A percentile compares a stretch with the other conserved stretches of the same genome.
Evolutionary conservation across 1,140 invertebrate species (phyloP).

Genomic region (Microvelia longipes): DNA sequence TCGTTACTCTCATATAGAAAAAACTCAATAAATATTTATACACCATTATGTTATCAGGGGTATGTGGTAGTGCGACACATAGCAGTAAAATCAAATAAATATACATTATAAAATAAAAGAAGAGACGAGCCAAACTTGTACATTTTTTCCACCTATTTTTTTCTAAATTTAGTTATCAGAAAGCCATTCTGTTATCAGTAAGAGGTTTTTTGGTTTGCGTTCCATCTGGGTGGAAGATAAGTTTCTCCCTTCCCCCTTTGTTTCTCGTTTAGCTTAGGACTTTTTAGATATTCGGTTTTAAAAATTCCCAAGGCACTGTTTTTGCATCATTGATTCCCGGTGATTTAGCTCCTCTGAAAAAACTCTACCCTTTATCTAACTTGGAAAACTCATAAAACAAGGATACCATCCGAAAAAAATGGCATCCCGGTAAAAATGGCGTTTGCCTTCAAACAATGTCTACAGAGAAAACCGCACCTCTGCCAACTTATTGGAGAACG

Average conservation of each 20-base stretch:
- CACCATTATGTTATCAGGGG: too few relatives aligned
- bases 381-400: not conserved
- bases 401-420: not conserved
- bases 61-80: too few relatives aligned
- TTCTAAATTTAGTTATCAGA: not conserved
- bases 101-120: too few relatives aligned
- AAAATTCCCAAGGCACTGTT: not conserved
- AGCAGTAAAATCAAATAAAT: too few relatives aligned
- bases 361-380: not conserved
- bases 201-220: not conserved
- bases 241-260: not conserved
- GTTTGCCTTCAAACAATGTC: too few relatives aligned
- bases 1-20: too few relatives aligned
- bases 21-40: too few relatives aligned
- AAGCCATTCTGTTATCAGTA: not conserved
- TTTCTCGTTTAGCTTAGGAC: too few relatives aligned
- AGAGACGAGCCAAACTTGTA: too few relatives aligned
- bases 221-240: not conserved
- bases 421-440: not conserved
- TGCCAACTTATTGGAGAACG: not conserved
- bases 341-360: not conserved
- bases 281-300: too few relatives aligned
- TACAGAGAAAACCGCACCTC: not conserved
- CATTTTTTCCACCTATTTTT: not conserved
- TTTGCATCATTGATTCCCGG: not conserved